Evolutionary conservation across 2,797 vertebrate species (phyloP).

Genomic region (Crenichthys baileyi): DNA sequence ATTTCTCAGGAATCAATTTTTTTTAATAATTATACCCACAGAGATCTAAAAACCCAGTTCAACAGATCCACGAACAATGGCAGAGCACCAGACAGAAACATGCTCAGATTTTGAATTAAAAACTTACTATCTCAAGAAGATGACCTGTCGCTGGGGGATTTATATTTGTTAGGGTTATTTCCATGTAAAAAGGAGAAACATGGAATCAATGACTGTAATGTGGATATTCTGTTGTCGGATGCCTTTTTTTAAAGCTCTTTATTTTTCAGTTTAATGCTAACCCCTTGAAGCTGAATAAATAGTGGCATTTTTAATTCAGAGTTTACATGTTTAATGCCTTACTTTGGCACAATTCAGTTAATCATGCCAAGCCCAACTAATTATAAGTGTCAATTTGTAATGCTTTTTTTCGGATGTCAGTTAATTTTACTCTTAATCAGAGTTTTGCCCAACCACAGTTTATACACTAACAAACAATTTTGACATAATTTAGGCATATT

Average conservation of each 20-base stretch:
- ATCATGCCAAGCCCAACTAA: neutral
- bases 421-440: neutral
- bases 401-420: neutral
- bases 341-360: neutral
- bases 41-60: neutral
- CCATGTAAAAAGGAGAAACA: neutral
- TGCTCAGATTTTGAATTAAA: neutral
- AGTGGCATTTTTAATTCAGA: constrained; percentile 1
- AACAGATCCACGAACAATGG: neutral
- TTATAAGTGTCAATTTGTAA: neutral
- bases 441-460: neutral
- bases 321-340: neutral
- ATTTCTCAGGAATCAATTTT: neutral
- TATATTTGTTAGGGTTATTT: neutral
- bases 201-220: neutral
- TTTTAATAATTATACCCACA: neutral
- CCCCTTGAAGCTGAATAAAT: neutral
- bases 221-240: neutral
- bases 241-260: neutral
- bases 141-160: neutral
- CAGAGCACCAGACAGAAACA: neutral
- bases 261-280: neutral
- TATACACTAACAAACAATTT: neutral
- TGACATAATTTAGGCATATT: neutral
- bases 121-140: neutral